A percentile compares a stretch with the other conserved stretches of the same genome.
phyloP scores from a whole-genome alignment of 2,888 invertebrate species.

The Hoplodrina blanda region DNA sequence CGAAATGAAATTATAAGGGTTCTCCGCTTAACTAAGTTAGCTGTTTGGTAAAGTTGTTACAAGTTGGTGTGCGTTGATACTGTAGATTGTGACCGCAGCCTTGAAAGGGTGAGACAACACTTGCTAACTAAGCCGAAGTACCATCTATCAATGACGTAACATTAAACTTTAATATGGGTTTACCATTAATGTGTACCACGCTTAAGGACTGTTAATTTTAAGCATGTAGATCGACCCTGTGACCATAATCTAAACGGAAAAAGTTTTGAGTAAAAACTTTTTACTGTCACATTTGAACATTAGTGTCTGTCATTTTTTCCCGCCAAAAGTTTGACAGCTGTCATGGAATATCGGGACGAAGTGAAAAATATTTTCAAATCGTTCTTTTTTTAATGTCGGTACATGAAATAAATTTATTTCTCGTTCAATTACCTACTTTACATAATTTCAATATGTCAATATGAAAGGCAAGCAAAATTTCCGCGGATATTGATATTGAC shows the following conservation, averaged over 20 bases:
- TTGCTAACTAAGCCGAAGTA: conserved; percentile 43
- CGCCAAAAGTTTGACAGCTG: conserved; percentile 32
- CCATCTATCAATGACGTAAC: conserved; percentile 55
- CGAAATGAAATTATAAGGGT: conserved; percentile 53
- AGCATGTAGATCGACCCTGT: background rate
- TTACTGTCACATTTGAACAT: background rate
- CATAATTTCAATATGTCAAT: background rate
- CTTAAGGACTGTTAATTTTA: conserved; percentile 20
- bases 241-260: background rate
- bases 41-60: conserved; percentile 47
- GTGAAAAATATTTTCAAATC: too few relatives aligned
- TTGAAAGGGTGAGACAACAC: conserved; percentile 37
- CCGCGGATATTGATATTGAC: conserved; percentile 23
- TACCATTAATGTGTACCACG: conserved; percentile 23
- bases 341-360: background rate
- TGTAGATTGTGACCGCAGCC: conserved; percentile 42
- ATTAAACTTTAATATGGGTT: conserved; percentile 31
- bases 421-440: background rate
- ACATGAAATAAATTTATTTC: background rate
- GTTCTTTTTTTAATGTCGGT: too few relatives aligned
- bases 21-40: conserved; percentile 36
- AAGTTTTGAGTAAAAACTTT: conserved; percentile 19
- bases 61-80: conserved; percentile 42
- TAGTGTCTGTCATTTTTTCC: background rate
- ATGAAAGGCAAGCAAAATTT: conserved; percentile 18